A percentile compares a stretch with the other conserved stretches of the same genome.
phyloP scores from a whole-genome alignment of 2,797 vertebrate species.

The Gymnoscopelus braueri region DNA sequence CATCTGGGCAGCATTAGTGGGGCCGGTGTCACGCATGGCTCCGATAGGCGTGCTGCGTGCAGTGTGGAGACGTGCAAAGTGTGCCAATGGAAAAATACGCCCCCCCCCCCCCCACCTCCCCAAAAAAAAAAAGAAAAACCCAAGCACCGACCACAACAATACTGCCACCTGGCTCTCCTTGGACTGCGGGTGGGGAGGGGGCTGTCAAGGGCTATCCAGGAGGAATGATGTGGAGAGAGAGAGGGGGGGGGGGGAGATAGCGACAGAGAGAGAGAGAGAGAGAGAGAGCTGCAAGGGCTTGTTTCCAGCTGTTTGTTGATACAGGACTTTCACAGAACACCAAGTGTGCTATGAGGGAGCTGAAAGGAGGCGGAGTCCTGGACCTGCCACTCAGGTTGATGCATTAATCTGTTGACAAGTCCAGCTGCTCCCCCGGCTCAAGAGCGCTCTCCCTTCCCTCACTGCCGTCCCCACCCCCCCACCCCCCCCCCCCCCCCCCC shows the following conservation, averaged over 20 bases:
- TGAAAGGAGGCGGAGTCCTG: conserved; percentile 60
- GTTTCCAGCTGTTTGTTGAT: conserved; percentile 34
- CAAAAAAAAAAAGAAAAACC: background rate
- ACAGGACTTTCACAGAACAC: conserved; percentile 33
- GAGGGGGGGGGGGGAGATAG: conserved; percentile 8
- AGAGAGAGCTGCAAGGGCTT: conserved; percentile 17
- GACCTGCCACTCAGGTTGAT: conserved; percentile 76
- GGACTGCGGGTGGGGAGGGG: conserved; percentile 8
- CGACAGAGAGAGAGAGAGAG: background rate
- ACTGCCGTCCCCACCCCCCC: conserved; percentile 28
- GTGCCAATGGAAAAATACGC: conserved; percentile 74
- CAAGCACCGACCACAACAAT: conserved; percentile 54
- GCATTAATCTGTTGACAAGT: conserved; percentile 80
- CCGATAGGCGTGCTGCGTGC: conserved; percentile 62
- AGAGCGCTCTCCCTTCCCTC: conserved; percentile 36
- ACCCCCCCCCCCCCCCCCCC: conserved; percentile 1
- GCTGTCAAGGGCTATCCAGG: conserved; percentile 42
- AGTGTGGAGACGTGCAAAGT: conserved; percentile 55
- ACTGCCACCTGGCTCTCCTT: conserved; percentile 63
- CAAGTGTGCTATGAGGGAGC: conserved; percentile 38
- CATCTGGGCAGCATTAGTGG: conserved; percentile 81
- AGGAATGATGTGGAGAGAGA: conserved; percentile 40
- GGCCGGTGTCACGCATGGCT: conserved; percentile 62
- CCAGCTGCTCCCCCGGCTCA: conserved; percentile 74
- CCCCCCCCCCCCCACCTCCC: conserved; percentile 40